A percentile compares a stretch with the other conserved stretches of the same genome.
Evolutionary conservation across 2,113 vertebrate species (phyloP).

Genomic region (Pandion haliaetus): DNA sequence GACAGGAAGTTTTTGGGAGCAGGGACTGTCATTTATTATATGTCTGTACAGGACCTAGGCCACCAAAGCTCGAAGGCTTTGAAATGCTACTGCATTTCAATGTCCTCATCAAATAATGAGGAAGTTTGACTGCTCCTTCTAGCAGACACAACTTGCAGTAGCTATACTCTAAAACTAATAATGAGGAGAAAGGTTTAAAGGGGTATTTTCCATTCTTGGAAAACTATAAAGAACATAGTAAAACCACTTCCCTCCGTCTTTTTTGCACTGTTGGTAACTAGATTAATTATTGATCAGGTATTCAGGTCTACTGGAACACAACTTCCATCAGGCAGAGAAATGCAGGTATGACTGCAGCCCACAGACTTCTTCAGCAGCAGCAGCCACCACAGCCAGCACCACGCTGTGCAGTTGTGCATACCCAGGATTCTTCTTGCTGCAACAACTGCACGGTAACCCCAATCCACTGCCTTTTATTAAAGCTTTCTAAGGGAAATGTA

Average conservation of each 20-base stretch:
- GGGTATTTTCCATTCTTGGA: not conserved
- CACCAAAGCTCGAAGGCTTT: not conserved
- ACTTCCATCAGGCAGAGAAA: not conserved
- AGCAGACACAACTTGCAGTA: not conserved
- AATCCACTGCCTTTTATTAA: not conserved
- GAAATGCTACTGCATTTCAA: not conserved
- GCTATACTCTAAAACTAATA: not conserved
- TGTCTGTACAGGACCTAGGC: not conserved
- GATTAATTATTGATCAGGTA: not conserved
- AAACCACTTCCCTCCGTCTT: not conserved
- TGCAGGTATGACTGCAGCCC: fast-evolving
- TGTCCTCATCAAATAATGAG: not conserved
- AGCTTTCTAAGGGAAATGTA: not conserved
- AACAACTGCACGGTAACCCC: not conserved
- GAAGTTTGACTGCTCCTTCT: not conserved
- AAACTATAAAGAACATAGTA: not conserved
- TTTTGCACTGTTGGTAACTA: not conserved
- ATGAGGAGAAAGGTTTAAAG: not conserved
- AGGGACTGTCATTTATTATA: not conserved
- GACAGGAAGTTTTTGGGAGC: not conserved
- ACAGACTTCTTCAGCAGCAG: not conserved
- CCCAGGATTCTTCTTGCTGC: not conserved
- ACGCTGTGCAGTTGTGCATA: not conserved
- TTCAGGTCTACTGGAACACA: not conserved
- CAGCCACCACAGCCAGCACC: not conserved